Evolutionary conservation across 1,140 invertebrate genomes (phyloP).

Genomic region (Scaptomyza montana): DNA sequence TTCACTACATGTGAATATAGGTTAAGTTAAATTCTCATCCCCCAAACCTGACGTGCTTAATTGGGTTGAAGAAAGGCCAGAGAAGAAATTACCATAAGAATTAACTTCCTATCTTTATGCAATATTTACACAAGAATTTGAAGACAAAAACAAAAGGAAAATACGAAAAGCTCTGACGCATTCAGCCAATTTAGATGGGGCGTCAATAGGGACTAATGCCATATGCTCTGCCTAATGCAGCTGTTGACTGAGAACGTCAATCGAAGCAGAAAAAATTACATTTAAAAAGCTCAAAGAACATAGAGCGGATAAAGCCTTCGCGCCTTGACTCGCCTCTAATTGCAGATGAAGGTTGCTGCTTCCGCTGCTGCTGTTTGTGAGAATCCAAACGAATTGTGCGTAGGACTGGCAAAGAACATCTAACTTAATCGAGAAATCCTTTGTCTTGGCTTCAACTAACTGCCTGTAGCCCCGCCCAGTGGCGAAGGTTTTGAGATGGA

Average conservation of each 20-base stretch:
- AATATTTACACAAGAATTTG: constrained; percentile 35
- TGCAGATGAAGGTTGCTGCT: constrained; percentile 48
- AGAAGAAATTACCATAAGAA: constrained; percentile 7
- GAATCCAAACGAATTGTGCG: constrained; percentile 27
- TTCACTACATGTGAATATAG: neutral
- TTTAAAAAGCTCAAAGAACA: constrained; percentile 6
- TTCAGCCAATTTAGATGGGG: constrained; percentile 19
- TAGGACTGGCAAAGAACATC: constrained; percentile 31
- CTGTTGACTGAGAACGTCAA: constrained; percentile 24
- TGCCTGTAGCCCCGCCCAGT: constrained; percentile 16
- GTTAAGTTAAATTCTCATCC: neutral
- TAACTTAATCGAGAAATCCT: constrained; percentile 54
- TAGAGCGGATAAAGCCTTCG: neutral
- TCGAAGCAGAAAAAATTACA: constrained; percentile 35
- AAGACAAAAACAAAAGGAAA: constrained; percentile 7
- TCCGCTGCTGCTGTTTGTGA: neutral
- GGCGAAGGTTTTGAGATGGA: constrained; percentile 12
- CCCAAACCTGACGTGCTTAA: neutral
- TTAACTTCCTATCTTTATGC: constrained; percentile 24
- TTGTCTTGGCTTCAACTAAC: constrained; percentile 33
- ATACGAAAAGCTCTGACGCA: neutral
- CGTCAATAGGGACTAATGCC: constrained; percentile 11
- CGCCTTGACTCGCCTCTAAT: constrained; percentile 29
- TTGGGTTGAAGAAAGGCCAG: neutral
- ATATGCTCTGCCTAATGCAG: constrained; percentile 41